Evolutionary conservation across 2,888 invertebrate species (phyloP).

Genomic region (Amiota mariae): DNA sequence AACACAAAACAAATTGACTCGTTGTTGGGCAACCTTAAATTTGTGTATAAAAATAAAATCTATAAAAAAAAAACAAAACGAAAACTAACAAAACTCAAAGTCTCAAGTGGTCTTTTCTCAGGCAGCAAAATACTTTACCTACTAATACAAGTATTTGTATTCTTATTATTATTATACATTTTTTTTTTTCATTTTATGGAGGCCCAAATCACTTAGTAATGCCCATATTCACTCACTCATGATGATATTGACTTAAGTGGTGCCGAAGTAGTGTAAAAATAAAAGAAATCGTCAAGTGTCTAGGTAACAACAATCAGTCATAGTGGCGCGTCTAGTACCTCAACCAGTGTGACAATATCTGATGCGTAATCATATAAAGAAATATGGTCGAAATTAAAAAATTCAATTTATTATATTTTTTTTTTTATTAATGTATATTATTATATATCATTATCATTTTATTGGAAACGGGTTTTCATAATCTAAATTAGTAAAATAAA

Average conservation of each 20-base stretch:
- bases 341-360: conserved; percentile 1
- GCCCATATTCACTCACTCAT: too few relatives aligned
- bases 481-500: conserved; percentile 26
- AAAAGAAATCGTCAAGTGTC: conserved; percentile 49
- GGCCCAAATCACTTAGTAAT: too few relatives aligned
- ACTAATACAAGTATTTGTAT: too few relatives aligned
- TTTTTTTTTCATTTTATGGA: too few relatives aligned
- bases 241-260: conserved; percentile 46
- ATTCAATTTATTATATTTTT: too few relatives aligned
- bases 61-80: conserved; percentile 41
- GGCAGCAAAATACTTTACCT: conserved; percentile 37
- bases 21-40: conserved; percentile 45
- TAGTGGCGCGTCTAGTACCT: conserved; percentile 36
- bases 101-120: conserved; percentile 62
- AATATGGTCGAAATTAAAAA: conserved; percentile 3
- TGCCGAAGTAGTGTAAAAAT: conserved; percentile 40
- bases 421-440: too few relatives aligned
- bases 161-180: too few relatives aligned
- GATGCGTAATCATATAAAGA: conserved; percentile 56
- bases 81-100: conserved; percentile 58
- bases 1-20: conserved; percentile 60
- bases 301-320: conserved; percentile 61
- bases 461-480: conserved; percentile 15
- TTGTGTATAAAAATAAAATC: conserved; percentile 7
- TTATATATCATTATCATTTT: neutral